Evolutionary conservation across 2,113 vertebrate species (phyloP).

Genomic region (Elachura formosa): DNA sequence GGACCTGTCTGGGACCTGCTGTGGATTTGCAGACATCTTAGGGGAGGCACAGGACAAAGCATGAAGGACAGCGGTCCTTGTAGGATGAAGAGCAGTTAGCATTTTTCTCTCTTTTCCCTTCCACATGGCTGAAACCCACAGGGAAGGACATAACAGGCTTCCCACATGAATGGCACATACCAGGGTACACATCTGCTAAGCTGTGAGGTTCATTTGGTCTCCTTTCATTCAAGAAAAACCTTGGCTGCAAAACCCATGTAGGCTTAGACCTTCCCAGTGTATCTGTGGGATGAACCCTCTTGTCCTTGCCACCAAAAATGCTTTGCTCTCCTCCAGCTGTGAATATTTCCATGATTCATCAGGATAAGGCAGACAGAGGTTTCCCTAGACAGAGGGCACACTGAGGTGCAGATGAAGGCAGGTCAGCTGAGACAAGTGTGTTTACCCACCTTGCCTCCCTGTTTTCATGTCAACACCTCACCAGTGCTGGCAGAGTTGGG

Average conservation of each 20-base stretch:
- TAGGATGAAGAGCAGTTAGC: too few relatives aligned
- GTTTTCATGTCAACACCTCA: not conserved
- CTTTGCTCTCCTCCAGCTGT: not conserved
- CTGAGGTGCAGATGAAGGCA: accelerated
- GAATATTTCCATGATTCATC: not conserved
- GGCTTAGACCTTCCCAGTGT: not conserved
- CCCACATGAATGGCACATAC: too few relatives aligned
- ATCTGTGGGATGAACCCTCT: not conserved
- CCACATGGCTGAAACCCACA: not conserved
- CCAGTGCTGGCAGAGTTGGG: accelerated
- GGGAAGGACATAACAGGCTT: not conserved
- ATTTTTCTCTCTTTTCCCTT: not conserved
- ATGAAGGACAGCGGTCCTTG: not conserved
- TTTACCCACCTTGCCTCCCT: not conserved
- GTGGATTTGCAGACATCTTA: not conserved
- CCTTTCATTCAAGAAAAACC: not conserved
- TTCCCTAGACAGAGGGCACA: not conserved
- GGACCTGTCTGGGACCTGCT: not conserved
- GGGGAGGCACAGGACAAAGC: not conserved
- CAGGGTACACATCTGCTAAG: not conserved
- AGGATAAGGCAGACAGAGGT: not conserved
- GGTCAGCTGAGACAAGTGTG: not conserved
- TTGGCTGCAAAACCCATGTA: not conserved
- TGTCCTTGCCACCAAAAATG: accelerated
- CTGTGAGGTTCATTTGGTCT: not conserved